A percentile compares a stretch with the other conserved stretches of the same genome.
phyloP scores from a whole-genome alignment of 2,113 vertebrate genomes.

The Eclectus roratus region DNA sequence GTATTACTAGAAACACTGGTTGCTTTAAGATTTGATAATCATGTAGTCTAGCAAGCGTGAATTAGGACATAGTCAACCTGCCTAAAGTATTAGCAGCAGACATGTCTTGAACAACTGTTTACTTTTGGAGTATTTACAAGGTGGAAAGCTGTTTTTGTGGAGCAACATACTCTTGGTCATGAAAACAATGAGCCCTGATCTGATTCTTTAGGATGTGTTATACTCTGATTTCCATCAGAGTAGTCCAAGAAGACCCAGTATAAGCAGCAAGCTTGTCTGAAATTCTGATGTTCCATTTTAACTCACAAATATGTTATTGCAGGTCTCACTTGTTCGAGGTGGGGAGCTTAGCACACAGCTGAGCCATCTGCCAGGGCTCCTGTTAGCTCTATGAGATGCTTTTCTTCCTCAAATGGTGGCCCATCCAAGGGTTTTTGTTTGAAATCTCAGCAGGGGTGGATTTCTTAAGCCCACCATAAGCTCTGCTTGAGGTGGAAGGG shows the following conservation, averaged over 20 bases:
- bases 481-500: rapidly evolving
- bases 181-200: not conserved
- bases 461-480: not conserved
- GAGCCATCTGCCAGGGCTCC: not conserved
- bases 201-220: not conserved
- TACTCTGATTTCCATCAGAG: not conserved
- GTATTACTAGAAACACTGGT: not conserved
- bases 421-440: not conserved
- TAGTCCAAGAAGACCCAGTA: not conserved
- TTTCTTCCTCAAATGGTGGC: not conserved
- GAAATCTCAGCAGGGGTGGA: not conserved
- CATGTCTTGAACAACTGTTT: not conserved
- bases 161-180: not conserved
- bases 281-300: not conserved
- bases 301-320: not conserved
- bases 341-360: not conserved
- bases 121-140: not conserved
- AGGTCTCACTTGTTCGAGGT: not conserved
- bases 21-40: not conserved
- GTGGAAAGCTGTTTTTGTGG: not conserved
- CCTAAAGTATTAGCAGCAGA: not conserved
- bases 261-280: not conserved
- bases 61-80: not conserved
- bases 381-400: not conserved
- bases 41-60: not conserved